Percentiles rank a stretch among this genome's conserved stretches.
phyloP scores from a whole-genome alignment of 2,797 vertebrate species.

The Anguilla anguilla region DNA sequence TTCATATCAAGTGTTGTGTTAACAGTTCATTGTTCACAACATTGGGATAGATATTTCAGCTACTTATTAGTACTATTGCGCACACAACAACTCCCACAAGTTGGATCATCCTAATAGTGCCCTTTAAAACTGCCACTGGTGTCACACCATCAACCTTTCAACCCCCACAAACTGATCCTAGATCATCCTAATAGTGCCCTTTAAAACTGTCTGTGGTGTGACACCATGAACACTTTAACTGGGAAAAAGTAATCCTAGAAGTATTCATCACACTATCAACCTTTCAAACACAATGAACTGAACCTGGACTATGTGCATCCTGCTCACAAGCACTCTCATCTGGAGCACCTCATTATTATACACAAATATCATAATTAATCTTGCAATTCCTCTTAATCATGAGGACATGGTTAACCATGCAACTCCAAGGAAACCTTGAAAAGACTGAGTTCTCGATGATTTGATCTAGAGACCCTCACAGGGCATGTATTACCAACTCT shows the following conservation, averaged over 20 bases:
- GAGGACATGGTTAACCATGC: not conserved
- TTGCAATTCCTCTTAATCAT: not conserved
- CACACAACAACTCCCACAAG: not conserved
- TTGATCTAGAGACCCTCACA: not conserved
- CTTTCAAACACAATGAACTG: not conserved
- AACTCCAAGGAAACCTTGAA: not conserved
- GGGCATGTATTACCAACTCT: not conserved
- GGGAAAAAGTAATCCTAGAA: not conserved
- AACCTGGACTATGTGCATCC: not conserved
- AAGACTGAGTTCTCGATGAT: not conserved
- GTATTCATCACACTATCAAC: not conserved
- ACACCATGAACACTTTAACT: not conserved
- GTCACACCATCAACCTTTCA: not conserved
- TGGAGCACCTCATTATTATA: not conserved
- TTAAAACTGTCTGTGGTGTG: not conserved
- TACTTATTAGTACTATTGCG: not conserved
- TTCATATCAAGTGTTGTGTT: not conserved
- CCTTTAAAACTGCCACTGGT: not conserved
- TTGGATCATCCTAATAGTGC: not conserved
- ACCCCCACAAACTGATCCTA: not conserved
- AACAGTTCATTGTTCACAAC: not conserved
- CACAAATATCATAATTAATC: not conserved
- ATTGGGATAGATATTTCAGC: not conserved
- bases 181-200: not conserved
- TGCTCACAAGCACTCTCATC: not conserved